Percentiles rank a stretch among this genome's conserved stretches.
Conservation (phyloP, 2,888 invertebrate species). For the Scelioninae gen. 1 region DNA sequence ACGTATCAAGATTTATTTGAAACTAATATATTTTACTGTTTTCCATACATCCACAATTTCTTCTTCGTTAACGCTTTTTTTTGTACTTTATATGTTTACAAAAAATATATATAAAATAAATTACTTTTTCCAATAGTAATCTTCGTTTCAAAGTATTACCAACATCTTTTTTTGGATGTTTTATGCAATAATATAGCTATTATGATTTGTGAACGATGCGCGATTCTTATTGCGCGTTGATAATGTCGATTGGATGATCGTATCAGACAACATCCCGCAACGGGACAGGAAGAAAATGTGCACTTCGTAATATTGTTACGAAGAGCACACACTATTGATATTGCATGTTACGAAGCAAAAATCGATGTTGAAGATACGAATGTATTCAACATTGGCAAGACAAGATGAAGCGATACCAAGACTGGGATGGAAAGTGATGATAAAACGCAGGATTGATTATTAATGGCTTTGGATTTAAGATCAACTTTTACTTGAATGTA, state of each 20-base stretch:
- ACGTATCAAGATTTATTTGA: too few relatives aligned
- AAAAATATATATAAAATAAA: too few relatives aligned
- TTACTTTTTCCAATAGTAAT: too few relatives aligned
- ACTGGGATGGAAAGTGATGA: conserved; percentile 27
- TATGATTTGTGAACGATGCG: conserved; percentile 71
- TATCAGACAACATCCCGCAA: conserved; percentile 28
- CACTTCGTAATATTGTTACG: conserved; percentile 13
- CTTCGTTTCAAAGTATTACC: too few relatives aligned
- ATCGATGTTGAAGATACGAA: conserved; percentile 34
- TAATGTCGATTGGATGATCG: conserved; percentile 41
- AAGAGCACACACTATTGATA: conserved; percentile 26
- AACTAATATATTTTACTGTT: too few relatives aligned
- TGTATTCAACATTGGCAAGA: conserved; percentile 17
- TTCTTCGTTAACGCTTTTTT: too few relatives aligned
- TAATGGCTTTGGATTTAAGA: conserved; percentile 13
- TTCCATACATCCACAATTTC: too few relatives aligned
- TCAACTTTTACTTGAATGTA: conserved; percentile 24
- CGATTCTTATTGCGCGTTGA: conserved; percentile 36
- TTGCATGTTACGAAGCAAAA: conserved; percentile 22
- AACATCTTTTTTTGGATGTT: too few relatives aligned
- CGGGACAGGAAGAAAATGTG: conserved; percentile 43
- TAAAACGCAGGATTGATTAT: conserved; percentile 34
- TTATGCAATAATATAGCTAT: background rate
- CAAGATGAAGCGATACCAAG: conserved; percentile 13
- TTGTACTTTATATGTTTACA: too few relatives aligned